These are phyloP conservation scores for Corbicula japonica DNA, from an alignment of 2,888 invertebrate species.

Conservation along the genomic window DNA sequence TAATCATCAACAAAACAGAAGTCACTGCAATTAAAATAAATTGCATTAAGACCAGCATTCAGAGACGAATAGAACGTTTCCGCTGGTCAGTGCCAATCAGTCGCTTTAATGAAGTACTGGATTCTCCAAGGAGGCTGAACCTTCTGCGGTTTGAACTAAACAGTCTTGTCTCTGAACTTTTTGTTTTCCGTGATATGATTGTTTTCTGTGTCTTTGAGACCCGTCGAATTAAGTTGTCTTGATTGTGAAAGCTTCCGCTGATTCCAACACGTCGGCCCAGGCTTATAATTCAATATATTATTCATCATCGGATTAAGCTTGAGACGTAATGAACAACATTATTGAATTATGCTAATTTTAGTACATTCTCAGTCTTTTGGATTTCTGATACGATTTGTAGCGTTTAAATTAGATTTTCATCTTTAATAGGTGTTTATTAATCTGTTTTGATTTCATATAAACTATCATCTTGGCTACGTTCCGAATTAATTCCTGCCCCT, in stretches of 20 bases:
- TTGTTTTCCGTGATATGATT: conserved; percentile 12
- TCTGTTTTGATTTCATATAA: too few relatives aligned
- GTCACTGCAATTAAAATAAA: conserved; percentile 11
- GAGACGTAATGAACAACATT: conserved; percentile 45
- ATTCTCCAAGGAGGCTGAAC: background rate
- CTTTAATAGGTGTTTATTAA: conserved; percentile 2
- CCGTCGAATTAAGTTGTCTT: conserved; percentile 25
- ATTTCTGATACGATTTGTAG: conserved; percentile 17
- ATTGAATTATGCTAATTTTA: conserved; percentile 59
- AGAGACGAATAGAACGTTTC: background rate
- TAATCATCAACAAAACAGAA: conserved; percentile 25
- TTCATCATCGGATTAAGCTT: conserved; percentile 49
- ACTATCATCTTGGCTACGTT: too few relatives aligned
- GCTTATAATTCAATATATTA: conserved; percentile 53
- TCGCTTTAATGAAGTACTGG: background rate
- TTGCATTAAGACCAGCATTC: conserved; percentile 26
- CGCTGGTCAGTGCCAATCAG: conserved; percentile 5
- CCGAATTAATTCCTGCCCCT: too few relatives aligned
- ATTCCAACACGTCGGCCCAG: conserved; percentile 30
- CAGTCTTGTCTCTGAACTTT: conserved; percentile 1
- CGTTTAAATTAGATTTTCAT: conserved; percentile 7
- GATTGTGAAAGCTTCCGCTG: conserved; percentile 23
- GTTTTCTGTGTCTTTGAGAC: background rate
- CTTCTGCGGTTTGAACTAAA: background rate
- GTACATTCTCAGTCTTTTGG: conserved; percentile 10